Conservation (phyloP, 2,888 invertebrate genomes). For the Lepidochitona cinerea region DNA sequence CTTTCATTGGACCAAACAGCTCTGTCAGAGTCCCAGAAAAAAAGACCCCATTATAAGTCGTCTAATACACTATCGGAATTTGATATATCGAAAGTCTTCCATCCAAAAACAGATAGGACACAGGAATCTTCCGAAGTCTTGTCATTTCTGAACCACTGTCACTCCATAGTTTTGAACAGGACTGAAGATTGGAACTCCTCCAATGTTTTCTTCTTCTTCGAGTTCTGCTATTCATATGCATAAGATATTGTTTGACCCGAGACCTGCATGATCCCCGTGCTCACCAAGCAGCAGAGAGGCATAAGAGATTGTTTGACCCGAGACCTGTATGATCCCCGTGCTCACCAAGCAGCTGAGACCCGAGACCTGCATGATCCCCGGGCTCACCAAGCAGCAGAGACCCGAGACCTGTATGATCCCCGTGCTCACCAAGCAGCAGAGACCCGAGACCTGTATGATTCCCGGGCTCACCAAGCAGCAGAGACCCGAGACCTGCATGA, state of each 20-base stretch:
- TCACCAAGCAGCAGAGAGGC: no score
- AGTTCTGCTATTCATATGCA: not conserved
- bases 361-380: not conserved
- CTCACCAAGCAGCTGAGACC: no score
- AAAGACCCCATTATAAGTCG: not conserved
- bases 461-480: no score
- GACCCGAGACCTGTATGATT: no score
- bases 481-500: no score
- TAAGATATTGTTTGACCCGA: not conserved
- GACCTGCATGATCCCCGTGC: not conserved
- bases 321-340: not conserved
- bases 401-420: no score
- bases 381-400: no score
- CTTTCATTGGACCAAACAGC: not conserved
- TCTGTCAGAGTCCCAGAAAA: not conserved
- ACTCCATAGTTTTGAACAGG: not conserved
- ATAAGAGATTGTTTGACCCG: not conserved
- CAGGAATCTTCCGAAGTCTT: not conserved
- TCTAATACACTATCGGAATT: not conserved
- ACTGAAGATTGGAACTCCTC: not conserved
- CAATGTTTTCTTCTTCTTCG: no score
- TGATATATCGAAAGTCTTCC: not conserved
- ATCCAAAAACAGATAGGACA: not conserved
- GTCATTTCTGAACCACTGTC: not conserved
- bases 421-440: no score